A percentile compares a stretch with the other conserved stretches of the same genome.
Evolutionary conservation across 2,113 vertebrate genomes (phyloP).

Genomic region (Cephalopholis sonnerati): DNA sequence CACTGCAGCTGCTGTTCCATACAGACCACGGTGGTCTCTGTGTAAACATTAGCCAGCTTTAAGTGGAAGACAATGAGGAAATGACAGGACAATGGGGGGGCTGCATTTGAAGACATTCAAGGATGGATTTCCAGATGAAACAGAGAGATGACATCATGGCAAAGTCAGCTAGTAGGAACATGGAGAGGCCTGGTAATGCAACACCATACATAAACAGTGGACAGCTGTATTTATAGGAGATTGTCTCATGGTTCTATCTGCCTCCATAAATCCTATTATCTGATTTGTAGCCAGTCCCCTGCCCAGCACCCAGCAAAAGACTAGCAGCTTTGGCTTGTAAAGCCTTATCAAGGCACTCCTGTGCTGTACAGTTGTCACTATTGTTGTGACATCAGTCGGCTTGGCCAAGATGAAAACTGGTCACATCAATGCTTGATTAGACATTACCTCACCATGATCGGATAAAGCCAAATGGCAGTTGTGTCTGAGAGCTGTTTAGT

Average conservation of each 20-base stretch:
- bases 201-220: slow-evolving; percentile 83
- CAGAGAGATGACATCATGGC: slow-evolving; percentile 82
- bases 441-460: slow-evolving; percentile 69
- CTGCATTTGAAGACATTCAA: slow-evolving; percentile 72
- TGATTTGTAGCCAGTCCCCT: slow-evolving; percentile 64
- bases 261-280: slow-evolving; percentile 82
- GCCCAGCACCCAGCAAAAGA: slow-evolving; percentile 57
- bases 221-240: slow-evolving; percentile 86
- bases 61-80: slow-evolving; percentile 82
- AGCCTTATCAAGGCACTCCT: slow-evolving; percentile 50
- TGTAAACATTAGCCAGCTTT: slow-evolving; percentile 75
- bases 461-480: slow-evolving; percentile 62
- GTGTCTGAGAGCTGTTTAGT: slow-evolving; percentile 33
- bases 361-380: slow-evolving; percentile 32
- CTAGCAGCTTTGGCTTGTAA: slow-evolving; percentile 56
- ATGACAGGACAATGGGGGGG: slow-evolving; percentile 58
- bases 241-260: slow-evolving; percentile 76
- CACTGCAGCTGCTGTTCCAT: slow-evolving; percentile 75
- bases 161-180: slow-evolving; percentile 78
- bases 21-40: slow-evolving; percentile 78
- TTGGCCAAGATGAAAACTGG: slow-evolving; percentile 44
- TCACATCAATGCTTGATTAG: slow-evolving; percentile 47
- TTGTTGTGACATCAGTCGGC: slow-evolving; percentile 48
- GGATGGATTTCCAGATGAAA: slow-evolving; percentile 80
- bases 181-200: slow-evolving; percentile 76